Evolutionary conservation across 2,113 vertebrate genomes (phyloP).

Genomic region (Australoheros scitulus): DNA sequence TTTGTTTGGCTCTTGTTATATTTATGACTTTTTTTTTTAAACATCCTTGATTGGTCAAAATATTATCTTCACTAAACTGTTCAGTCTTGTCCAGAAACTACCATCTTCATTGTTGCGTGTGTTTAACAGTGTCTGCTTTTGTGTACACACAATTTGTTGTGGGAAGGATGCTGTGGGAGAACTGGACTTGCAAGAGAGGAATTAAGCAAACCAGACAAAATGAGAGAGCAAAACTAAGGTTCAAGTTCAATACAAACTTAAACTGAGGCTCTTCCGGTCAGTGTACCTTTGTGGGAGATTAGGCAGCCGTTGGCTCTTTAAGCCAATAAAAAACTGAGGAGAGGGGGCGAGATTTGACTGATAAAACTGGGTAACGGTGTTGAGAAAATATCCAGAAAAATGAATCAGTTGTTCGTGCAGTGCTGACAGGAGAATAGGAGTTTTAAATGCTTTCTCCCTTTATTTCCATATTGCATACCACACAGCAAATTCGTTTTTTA

Average conservation of each 20-base stretch:
- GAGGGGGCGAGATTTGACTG: slow-evolving; percentile 23
- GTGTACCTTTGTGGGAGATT: slow-evolving; percentile 31
- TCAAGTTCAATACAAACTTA: slow-evolving; percentile 43
- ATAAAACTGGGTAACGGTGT: slow-evolving; percentile 31
- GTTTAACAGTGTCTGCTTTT: slow-evolving; percentile 36
- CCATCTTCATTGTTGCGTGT: slow-evolving; percentile 27
- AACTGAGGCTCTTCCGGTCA: slow-evolving; percentile 18
- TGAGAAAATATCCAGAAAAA: slow-evolving; percentile 13
- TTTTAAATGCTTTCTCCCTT: not conserved
- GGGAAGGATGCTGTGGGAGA: slow-evolving; percentile 52
- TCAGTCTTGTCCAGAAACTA: slow-evolving; percentile 43
- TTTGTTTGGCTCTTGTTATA: slow-evolving; percentile 56
- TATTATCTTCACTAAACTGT: slow-evolving; percentile 45
- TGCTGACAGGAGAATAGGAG: slow-evolving; percentile 6
- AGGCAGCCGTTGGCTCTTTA: slow-evolving; percentile 28
- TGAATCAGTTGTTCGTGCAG: slow-evolving; percentile 4
- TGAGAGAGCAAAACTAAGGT: slow-evolving; percentile 37
- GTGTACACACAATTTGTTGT: slow-evolving; percentile 30
- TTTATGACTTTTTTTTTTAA: slow-evolving; percentile 46
- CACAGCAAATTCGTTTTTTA: not conserved
- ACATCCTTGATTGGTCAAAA: slow-evolving; percentile 51
- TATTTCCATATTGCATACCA: not conserved
- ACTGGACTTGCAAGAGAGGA: slow-evolving; percentile 36
- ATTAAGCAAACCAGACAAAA: slow-evolving; percentile 54
- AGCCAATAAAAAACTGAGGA: slow-evolving; percentile 5